These are phyloP conservation scores for Gymnopithys bicolor DNA, from an alignment of 2,797 vertebrate genomes.

Conservation along the genomic window DNA sequence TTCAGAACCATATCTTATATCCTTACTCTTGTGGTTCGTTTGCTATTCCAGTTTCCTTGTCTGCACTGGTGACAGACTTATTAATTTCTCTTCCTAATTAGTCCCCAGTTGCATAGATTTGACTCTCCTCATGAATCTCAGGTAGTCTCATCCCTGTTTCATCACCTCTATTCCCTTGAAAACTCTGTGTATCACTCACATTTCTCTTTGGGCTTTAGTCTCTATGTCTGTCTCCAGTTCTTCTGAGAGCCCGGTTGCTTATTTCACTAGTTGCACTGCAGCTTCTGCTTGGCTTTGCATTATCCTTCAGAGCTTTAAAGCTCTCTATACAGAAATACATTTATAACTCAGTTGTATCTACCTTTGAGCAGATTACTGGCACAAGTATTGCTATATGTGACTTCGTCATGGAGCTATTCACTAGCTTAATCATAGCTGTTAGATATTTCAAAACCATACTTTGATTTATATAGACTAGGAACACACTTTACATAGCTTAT, in stretches of 20 bases:
- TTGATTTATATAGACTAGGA: not conserved
- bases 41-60: not conserved
- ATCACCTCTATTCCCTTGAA: conserved; percentile 32
- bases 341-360: not conserved
- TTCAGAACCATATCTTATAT: conserved; percentile 29
- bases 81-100: conserved; percentile 54
- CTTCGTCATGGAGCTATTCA: not conserved
- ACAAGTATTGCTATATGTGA: not conserved
- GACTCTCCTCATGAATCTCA: conserved; percentile 33
- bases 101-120: not conserved
- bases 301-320: not conserved
- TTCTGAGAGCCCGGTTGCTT: not conserved
- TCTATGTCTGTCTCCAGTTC: not conserved
- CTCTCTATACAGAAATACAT: not conserved
- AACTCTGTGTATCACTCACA: not conserved
- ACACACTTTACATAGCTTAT: not conserved
- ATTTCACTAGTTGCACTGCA: not conserved
- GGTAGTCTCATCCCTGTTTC: not conserved
- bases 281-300: not conserved
- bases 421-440: not conserved
- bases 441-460: not conserved
- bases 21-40: not conserved
- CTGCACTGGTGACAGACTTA: conserved; percentile 31
- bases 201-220: not conserved
- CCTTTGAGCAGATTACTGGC: not conserved